Percentiles rank a stretch among this genome's conserved stretches.
Evolutionary conservation across 2,888 invertebrate species (phyloP).

Genomic region (Aphidius colemani): DNA sequence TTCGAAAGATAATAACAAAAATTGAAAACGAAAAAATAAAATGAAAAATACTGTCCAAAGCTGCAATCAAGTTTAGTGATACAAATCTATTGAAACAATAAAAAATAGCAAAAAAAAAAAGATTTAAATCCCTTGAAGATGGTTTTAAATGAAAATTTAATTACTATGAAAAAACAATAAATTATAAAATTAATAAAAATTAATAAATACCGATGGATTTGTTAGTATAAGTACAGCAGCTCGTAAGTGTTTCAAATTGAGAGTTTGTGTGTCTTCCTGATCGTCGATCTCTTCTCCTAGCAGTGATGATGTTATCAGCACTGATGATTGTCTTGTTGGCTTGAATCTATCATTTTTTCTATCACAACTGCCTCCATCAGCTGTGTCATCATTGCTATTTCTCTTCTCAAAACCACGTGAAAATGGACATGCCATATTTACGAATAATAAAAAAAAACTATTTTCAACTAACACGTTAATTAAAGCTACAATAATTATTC

Average conservation of each 20-base stretch:
- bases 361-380: slow-evolving; percentile 29
- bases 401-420: slow-evolving; percentile 40
- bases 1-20: too few species aligned
- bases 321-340: slow-evolving; percentile 68
- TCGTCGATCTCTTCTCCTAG: slow-evolving; percentile 66
- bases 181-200: neutral
- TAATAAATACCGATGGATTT: slow-evolving; percentile 73
- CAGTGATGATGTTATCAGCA: slow-evolving; percentile 64
- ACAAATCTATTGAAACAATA: too few species aligned
- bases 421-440: slow-evolving; percentile 57
- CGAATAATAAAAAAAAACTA: neutral
- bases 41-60: too few species aligned
- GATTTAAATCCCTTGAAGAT: too few species aligned
- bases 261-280: slow-evolving; percentile 67
- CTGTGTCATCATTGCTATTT: slow-evolving; percentile 37
- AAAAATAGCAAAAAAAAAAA: too few species aligned
- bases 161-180: neutral
- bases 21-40: too few species aligned
- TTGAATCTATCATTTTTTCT: slow-evolving; percentile 40
- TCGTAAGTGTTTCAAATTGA: slow-evolving; percentile 79
- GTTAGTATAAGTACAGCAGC: slow-evolving; percentile 81
- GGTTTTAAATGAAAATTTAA: too few species aligned
- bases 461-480: too few species aligned
- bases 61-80: too few species aligned
- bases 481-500: too few species aligned